Evolutionary conservation across 2,888 invertebrate species (phyloP).

Genomic region (Actias luna): DNA sequence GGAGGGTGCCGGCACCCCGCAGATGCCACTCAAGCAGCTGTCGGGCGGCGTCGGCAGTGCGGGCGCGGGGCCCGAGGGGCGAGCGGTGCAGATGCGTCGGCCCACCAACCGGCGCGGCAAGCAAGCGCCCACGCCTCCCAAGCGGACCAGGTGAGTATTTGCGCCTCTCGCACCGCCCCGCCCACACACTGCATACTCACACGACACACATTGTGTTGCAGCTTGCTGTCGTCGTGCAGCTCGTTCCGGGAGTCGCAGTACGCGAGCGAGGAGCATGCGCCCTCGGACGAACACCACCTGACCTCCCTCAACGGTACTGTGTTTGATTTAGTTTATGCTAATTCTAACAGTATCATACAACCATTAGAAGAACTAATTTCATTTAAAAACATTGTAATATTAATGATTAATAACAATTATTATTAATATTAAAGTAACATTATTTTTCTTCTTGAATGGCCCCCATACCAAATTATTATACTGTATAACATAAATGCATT

Average conservation of each 20-base stretch:
- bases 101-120: conserved; percentile 95
- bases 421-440: too few species aligned
- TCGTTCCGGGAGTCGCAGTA: conserved; percentile 93
- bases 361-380: too few species aligned
- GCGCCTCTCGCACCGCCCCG: too few species aligned
- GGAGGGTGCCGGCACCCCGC: conserved; percentile 80
- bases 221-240: conserved; percentile 90
- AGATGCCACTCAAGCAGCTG: conserved; percentile 72
- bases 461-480: too few species aligned
- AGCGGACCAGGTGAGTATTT: conserved; percentile 94
- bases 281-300: conserved; percentile 72
- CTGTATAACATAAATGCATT: too few species aligned
- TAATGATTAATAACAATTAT: too few species aligned
- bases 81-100: conserved; percentile 90
- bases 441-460: too few species aligned
- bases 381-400: too few species aligned
- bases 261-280: conserved; percentile 83
- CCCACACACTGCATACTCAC: not conserved
- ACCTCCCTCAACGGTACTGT: conserved; percentile 82
- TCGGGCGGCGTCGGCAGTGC: conserved; percentile 71
- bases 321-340: too few species aligned
- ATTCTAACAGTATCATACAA: too few species aligned
- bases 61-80: conserved; percentile 80
- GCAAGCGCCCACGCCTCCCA: conserved; percentile 97
- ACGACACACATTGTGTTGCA: conserved; percentile 47